Evolutionary conservation across 2,888 invertebrate species (phyloP), one percentile per base, ranked within the genome.

Genomic region (Nasonovia ribisnigri): DNA sequence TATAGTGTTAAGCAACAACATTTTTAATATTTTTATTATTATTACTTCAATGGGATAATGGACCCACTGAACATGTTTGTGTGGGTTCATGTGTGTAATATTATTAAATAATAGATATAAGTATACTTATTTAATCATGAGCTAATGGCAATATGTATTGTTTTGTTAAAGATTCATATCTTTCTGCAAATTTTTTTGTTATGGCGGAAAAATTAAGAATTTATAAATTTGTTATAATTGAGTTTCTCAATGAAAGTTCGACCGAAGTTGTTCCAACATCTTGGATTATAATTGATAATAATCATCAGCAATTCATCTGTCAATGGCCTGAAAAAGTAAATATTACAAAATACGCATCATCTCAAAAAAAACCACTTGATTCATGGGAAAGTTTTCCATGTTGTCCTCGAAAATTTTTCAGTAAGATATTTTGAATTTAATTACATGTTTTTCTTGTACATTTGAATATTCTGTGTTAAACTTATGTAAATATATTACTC

Each of bases 81-180:
- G 54, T 54, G 54, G 54, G 54, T 54, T 54, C 54, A 54, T 54
- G 24, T 0, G 5, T 54, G 54, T 24, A 54, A 54, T 54, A 54
- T 24, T 54, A 54, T 54, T 54, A 54, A 54, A 54, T 54, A 54
- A 54, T 54, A 20, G 54, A 54, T 54, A 54, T 54, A 54, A 54
- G 54, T 6, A 54, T 57, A 57, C 57, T 57, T 60, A 60, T 26
- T 57, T 57, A 29, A 57, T 57, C 57, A 57, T 57, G 1, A 57
- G 1, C 57, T 57, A 77, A 77, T n/a, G 77, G 36, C 77, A 77
- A 77, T 77, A 4, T 77, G 36, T 77, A 36, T 77, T 77, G 4
- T 77, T 36, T 77, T 67, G 36, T 77, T 77, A n/a, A n/a, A 77
- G 77, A 77, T 77, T 77, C 77, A 77, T 77, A 77, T 77, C 36